Evolutionary conservation across 2,113 vertebrate genomes (phyloP), one percentile per base, ranked within the genome.

Genomic region (Callopanchax toddi): DNA sequence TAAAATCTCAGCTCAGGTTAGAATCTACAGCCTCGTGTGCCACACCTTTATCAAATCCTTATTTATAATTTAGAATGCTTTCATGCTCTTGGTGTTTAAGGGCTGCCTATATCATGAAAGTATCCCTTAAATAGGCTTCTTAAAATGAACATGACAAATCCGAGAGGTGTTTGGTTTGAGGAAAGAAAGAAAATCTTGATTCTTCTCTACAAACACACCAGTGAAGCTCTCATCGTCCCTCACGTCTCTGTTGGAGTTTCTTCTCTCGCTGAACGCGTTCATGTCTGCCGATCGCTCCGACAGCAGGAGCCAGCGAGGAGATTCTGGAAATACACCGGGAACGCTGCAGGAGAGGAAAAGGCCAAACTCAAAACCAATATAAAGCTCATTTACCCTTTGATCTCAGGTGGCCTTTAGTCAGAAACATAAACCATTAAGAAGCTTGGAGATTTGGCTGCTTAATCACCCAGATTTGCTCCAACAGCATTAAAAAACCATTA

Each of bases 221-320:
- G 92, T 78, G 86, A 94, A 91, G 70, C 92, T 91, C 36, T 93
- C 92, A 20, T 94, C 91, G 1, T 94, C 92, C 85, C 93, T 91
- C 74, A 55, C 0, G 0, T 93, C 89, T 74, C 93, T 91, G 57
- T 82, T 90, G 69, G 92, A 90, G 82, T 89, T 87, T 66, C 93
- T 90, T 25, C 93, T 87, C 69, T 95, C 94, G 18, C 87, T 89
- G 79, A 96, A 92, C 11, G 91, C 88, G 71, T 89, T 91, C 85
- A 94, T 78, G 79, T 95, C 93, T 2, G 87, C 81, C 2, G 92
- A 91, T 56, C 92, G 90, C 60, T 94, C 92, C 0, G 93, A 92
- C 58, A 94, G 91, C 36, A 96, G 90, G 29, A 95, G 91, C 95
- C 94, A 96, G 13, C 95, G 91, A 0, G 94, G 93, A 0, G 94